Evolutionary conservation across 2,888 invertebrate genomes (phyloP), one percentile per base, ranked within the genome.

Genomic region (Cerceris ruficornis): DNA sequence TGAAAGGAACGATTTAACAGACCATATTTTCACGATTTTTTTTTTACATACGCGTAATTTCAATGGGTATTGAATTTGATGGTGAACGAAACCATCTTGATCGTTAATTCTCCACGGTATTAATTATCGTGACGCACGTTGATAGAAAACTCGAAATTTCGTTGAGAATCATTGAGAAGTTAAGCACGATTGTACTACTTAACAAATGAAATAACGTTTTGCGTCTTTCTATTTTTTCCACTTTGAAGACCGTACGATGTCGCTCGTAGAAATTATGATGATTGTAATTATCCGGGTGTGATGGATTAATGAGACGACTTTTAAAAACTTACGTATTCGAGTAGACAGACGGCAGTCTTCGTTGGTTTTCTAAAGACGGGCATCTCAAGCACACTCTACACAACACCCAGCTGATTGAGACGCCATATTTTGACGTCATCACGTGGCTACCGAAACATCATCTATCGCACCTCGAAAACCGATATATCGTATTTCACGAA

Each of bases 331-430:
- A 92, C 92, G 89, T 92, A 88, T 88, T 87, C 82, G 80, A 81
- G 83, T 72, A 86, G 86, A 88, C 88, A 88, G 89, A 90, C 90
- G 88, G 86, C 82, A 88, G 89, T 89, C 88, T 88, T 86, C 83
- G 86, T 83, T 77, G 86, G 84, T 89, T 89, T 89, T 87, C 87
- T 88, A 85, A 87, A 89, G 88, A 89, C 88, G 87, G 88, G 89
- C 92, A 92, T 92, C 89, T 89, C 91, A 88, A 88, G 89, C 89
- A 89, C 89, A 89, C 91, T 91, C 90, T 89, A 90, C 91, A 91
- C 91, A 91, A 90, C 90, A 91, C 89, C 92, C 92, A 92, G 92
- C 92, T 92, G 92, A 92, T 92, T 90, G 88, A 81, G 87, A 87
- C 88, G 91, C 92, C 92, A 92, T 92, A 83, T 90, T 91, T 84